phyloP scores from a whole-genome alignment of 2,113 vertebrate genomes.

The Gambusia holbrooki region DNA sequence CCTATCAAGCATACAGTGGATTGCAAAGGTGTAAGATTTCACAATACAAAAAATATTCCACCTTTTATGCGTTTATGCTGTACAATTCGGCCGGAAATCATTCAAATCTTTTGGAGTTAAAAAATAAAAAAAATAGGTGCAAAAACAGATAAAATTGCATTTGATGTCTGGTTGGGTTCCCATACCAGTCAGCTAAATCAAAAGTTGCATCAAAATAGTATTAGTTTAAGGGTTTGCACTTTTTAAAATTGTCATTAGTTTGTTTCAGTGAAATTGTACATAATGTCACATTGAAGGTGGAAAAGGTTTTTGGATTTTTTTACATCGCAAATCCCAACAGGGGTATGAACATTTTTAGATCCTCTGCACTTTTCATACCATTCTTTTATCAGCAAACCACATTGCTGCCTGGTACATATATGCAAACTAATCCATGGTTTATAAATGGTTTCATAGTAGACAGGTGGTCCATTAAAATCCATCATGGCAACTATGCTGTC shows the following conservation, averaged over 20 bases:
- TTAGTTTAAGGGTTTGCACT: background rate
- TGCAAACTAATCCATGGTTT: constrained; percentile 69
- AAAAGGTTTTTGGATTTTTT: background rate
- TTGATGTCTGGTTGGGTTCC: background rate
- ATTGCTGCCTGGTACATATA: constrained; percentile 66
- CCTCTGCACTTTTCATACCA: background rate
- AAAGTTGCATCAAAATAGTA: background rate
- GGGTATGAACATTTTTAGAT: background rate
- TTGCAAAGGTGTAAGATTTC: background rate
- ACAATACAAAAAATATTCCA: background rate
- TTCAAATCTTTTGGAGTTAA: background rate
- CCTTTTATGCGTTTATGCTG: background rate
- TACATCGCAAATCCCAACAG: background rate
- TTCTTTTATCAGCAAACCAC: constrained; percentile 36
- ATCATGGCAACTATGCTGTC: constrained; percentile 10
- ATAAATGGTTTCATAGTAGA: constrained; percentile 10
- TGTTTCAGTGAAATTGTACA: background rate
- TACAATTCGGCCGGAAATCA: background rate
- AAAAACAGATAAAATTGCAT: background rate
- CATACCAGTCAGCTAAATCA: background rate
- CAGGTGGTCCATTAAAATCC: constrained; percentile 28
- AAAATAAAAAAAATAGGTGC: background rate
- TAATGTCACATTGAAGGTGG: background rate
- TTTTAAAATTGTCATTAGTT: background rate
- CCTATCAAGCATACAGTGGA: background rate